Base-by-base conservation (phyloP, 2,888 invertebrate genomes). In the Zygogramma bicolorata region DNA sequence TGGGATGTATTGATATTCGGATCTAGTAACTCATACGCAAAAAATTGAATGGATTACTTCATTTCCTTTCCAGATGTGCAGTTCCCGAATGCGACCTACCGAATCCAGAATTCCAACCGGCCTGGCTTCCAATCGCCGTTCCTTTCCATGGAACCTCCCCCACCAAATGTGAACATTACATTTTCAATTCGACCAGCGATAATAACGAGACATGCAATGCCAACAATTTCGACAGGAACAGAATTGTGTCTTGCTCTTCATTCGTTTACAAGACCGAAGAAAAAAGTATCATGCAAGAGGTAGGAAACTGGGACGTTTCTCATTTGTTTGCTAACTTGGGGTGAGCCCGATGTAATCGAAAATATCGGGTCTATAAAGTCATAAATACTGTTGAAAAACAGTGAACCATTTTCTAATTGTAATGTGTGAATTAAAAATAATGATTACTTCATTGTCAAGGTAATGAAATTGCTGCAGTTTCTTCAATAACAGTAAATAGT, bases 61-160 rank as follows among this genome's bases (percentile, higher is more conserved):
- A 42, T 59, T 59, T 8, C 10, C 15, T 29, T 34, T 29, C 38
- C 73, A 86, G 87, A 71, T 87, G 86, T 77, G 75, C 81, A 75
- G 80, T 87, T 38, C 85, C 86, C n/a, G 84, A 80, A 65, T 87
- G 87, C 68, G 87, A 87, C 67, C 60, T 63, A 6, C 40, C 59
- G 13, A 31, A 61, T 7, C 74, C 84, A 7, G 68, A 75, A 31
- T 83, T 71, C 68, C 74, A 84, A 18, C 81, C 85, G 3, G 59
- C 75, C 5, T 88, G 87, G 87, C 57, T 87, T 31, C 46, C 65
- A 8, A 81, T 84, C 71, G 86, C 86, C 0, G 81, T 87, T n/a
- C 87, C 87, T 4, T 85, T 78, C 65, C 75, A 77, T n/a, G 76
- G 81, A 49, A 65, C 71, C 15, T 70, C 71, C 29, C 83, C 83